Percentiles rank a stretch among this genome's conserved stretches.
These are phyloP conservation scores for Xenops minutus DNA, from an alignment of 2,797 vertebrate genomes.

Conservation along the genomic window DNA sequence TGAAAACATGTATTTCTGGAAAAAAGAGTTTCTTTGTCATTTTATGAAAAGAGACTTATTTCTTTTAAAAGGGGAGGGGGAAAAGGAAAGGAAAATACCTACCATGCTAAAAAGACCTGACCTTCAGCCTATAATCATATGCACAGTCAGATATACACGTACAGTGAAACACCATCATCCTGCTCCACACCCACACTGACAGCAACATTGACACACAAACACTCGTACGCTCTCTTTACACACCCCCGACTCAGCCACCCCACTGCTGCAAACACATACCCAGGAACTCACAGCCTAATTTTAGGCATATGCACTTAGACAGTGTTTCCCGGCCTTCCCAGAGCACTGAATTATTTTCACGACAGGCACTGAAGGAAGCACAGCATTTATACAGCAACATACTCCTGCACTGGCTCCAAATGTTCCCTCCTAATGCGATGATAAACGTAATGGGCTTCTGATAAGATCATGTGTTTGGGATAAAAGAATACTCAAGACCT, in stretches of 20 bases:
- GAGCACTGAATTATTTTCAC: neutral
- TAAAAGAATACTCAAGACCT: constrained; percentile 37
- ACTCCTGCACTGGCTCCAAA: constrained; percentile 43
- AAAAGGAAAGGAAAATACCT: neutral
- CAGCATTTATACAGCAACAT: constrained; percentile 23
- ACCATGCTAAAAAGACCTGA: neutral
- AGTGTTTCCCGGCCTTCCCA: neutral
- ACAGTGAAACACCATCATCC: neutral
- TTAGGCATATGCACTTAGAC: neutral
- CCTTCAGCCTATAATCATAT: neutral
- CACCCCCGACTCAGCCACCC: neutral
- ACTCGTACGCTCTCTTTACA: neutral
- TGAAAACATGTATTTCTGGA: neutral
- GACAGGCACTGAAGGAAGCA: constrained; percentile 23
- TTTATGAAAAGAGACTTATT: neutral
- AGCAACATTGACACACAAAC: neutral
- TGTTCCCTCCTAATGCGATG: constrained; percentile 24
- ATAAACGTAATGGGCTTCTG: constrained; percentile 46
- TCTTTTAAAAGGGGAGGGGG: neutral
- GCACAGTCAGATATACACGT: neutral
- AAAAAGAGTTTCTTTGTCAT: neutral
- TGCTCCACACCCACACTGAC: neutral
- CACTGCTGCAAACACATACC: neutral
- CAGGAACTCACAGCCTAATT: constrained; percentile 38
- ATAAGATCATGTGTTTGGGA: constrained; percentile 56